Conservation (phyloP, 1,140 invertebrate genomes). For the Drosophila kanapiae region DNA sequence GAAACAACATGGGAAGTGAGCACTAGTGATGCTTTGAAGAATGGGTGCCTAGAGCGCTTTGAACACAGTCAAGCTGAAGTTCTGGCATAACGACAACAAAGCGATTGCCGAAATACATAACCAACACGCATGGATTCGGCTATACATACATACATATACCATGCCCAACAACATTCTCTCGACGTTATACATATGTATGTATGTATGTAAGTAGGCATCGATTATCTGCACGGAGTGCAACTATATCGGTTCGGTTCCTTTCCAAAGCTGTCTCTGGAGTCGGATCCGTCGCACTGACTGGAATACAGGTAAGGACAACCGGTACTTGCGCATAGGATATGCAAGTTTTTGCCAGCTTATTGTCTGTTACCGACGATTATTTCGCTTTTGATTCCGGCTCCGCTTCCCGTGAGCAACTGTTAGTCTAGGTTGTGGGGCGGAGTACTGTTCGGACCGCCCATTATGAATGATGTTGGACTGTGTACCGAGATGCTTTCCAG, state of each 20-base stretch:
- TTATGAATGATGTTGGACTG: slow-evolving; percentile 85
- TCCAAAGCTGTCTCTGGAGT: slow-evolving; percentile 45
- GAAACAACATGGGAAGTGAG: slow-evolving; percentile 53
- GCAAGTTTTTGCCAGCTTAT: slow-evolving; percentile 8
- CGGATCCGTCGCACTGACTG: slow-evolving; percentile 16
- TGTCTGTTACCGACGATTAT: slow-evolving; percentile 19
- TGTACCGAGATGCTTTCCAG: slow-evolving; percentile 87
- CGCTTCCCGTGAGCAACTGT: slow-evolving; percentile 58
- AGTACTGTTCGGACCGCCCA: slow-evolving; percentile 85
- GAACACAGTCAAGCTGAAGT: slow-evolving; percentile 28
- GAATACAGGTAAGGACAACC: slow-evolving; percentile 5
- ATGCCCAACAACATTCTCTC: slow-evolving; percentile 55
- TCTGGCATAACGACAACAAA: slow-evolving; percentile 25
- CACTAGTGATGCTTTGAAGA: slow-evolving; percentile 15
- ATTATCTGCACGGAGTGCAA: slow-evolving; percentile 16
- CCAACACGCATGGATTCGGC: slow-evolving; percentile 33
- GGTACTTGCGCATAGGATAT: slow-evolving; percentile 17
- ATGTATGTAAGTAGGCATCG: slow-evolving; percentile 9
- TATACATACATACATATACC: slow-evolving; percentile 39
- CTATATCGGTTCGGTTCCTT: slow-evolving; percentile 45
- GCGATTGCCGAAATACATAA: slow-evolving; percentile 64
- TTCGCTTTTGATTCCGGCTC: slow-evolving; percentile 19
- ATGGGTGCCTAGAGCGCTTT: not conserved
- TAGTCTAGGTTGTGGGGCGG: slow-evolving; percentile 81
- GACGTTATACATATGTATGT: slow-evolving; percentile 24